phyloP scores from a whole-genome alignment of 2,888 invertebrate species.

The Elmis aenea region DNA sequence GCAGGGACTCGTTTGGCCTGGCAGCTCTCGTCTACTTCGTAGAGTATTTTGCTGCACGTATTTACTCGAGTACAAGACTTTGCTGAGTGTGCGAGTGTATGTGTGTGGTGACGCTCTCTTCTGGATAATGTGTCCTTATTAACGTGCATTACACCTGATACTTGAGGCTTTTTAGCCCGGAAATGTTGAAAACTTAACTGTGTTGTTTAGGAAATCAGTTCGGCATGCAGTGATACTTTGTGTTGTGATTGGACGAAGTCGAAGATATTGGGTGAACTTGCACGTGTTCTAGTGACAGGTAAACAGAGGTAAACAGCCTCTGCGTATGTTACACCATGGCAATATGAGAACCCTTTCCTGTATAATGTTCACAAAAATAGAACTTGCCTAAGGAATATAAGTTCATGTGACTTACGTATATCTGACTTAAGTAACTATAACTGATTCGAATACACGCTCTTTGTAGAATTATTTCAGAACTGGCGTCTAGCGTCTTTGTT shows the following conservation, averaged over 20 bases:
- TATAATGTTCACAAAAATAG: conserved; percentile 2
- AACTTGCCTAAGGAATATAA: no score
- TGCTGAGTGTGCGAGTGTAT: conserved; percentile 8
- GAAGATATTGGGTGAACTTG: conserved; percentile 9
- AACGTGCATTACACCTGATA: conserved; percentile 1
- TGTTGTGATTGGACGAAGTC: conserved; percentile 9
- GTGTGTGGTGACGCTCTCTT: conserved; percentile 7
- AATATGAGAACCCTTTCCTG: not conserved
- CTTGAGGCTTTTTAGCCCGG: not conserved
- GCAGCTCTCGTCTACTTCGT: conserved; percentile 1
- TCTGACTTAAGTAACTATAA: no score
- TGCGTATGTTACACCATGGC: conserved; percentile 1
- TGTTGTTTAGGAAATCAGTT: no score
- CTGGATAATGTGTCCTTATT: conserved; percentile 8
- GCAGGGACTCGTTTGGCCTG: conserved; percentile 11
- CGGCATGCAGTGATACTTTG: no score
- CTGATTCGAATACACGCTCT: no score
- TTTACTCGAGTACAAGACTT: conserved; percentile 13
- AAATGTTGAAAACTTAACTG: not conserved
- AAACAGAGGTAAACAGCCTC: conserved; percentile 23
- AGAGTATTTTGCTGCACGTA: conserved; percentile 18
- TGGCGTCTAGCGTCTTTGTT: no score
- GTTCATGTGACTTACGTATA: no score
- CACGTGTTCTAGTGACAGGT: conserved; percentile 26
- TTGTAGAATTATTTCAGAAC: no score